phyloP scores from a whole-genome alignment of 2,888 invertebrate species.

The Boloria selene region DNA sequence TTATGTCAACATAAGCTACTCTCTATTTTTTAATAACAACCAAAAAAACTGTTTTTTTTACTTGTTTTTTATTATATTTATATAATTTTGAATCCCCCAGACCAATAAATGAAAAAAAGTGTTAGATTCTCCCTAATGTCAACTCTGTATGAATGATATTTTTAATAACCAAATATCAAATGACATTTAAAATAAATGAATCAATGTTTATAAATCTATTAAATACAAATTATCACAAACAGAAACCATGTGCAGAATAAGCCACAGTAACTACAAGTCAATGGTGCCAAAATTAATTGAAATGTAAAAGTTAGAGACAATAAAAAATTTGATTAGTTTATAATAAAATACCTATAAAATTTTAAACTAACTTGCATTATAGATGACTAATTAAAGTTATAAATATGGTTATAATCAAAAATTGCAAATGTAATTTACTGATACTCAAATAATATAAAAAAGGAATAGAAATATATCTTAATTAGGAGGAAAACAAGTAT shows the following conservation, averaged over 20 bases:
- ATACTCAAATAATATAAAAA: no score
- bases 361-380: neutral
- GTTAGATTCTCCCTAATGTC: no score
- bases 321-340: slow-evolving; percentile 20
- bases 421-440: no score
- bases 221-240: slow-evolving; percentile 11
- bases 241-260: slow-evolving; percentile 27
- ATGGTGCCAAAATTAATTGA: slow-evolving; percentile 34
- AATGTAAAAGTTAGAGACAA: slow-evolving; percentile 31
- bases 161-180: neutral
- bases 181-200: neutral
- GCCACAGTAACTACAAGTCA: slow-evolving; percentile 23
- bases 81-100: no score
- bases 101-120: no score
- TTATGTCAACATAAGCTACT: no score
- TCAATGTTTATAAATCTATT: neutral
- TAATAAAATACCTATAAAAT: neutral
- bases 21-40: no score
- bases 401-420: neutral
- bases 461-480: no score
- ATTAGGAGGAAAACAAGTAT: no score
- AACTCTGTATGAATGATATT: no score
- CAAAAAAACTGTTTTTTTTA: no score
- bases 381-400: neutral
- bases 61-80: no score